Conservation (phyloP, 2,113 vertebrate species). For the Thalassarche chlororhynchos region DNA sequence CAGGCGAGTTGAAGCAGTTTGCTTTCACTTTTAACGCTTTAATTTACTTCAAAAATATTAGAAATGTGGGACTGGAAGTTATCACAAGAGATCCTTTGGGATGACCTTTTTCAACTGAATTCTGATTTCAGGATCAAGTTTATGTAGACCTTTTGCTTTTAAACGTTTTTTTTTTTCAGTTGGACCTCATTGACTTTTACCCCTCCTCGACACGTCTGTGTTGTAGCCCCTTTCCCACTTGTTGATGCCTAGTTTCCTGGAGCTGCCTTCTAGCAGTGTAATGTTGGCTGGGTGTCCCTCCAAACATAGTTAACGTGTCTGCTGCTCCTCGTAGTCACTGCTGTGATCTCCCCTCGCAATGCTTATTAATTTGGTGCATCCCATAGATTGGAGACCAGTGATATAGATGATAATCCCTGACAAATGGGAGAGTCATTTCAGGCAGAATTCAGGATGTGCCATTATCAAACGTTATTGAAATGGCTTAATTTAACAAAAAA, state of each 20-base stretch:
- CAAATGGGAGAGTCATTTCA: background rate
- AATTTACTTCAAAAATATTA: background rate
- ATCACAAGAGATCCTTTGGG: background rate
- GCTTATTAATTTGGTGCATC: background rate
- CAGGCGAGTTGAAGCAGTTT: background rate
- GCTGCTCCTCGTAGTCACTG: background rate
- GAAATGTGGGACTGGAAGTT: background rate
- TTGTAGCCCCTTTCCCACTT: background rate
- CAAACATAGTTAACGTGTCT: fast-evolving
- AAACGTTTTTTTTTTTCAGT: background rate
- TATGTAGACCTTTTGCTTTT: background rate
- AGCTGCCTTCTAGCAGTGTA: background rate
- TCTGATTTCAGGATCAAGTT: background rate
- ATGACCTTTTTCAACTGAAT: background rate
- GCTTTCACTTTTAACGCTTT: background rate
- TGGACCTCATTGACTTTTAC: background rate
- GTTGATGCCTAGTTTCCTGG: background rate
- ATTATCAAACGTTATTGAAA: background rate
- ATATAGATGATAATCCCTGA: background rate
- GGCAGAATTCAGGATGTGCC: background rate
- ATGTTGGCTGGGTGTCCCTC: background rate
- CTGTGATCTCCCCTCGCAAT: background rate
- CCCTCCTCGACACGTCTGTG: background rate
- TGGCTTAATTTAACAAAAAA: background rate
- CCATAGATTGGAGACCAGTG: background rate